Evolutionary conservation across 2,113 vertebrate genomes (phyloP), one percentile per base, ranked within the genome.

Genomic region (Prolemur simus): DNA sequence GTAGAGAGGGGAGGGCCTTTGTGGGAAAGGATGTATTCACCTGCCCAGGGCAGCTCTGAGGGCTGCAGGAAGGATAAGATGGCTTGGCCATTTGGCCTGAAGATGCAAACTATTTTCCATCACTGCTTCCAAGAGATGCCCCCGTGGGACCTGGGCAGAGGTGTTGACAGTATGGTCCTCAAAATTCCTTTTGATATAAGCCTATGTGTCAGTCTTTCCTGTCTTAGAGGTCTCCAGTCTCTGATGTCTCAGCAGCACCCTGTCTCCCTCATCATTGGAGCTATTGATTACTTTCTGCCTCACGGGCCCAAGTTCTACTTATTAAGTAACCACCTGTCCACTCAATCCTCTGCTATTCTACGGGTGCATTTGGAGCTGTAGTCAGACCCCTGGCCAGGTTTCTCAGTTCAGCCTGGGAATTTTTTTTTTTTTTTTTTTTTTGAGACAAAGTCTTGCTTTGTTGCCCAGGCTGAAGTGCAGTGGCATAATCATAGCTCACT

Each of bases 351-450:
- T 14, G 60, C 45, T 34, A 76, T 37, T 84, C 32, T 58, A 42
- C 63, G 52, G 42, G 8, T 89, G 25, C 42, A 39, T 74, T 47
- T 74, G 34, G 71, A 96, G 37, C 47, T 95, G 29, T 27, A 45
- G n/a, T 66, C 63, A 89, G 37, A 89, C 25, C 14, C 3, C 23
- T 83, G 54, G 56, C 42, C 29, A 58, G 17, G 37, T 58, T 45
- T 90, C 68, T 64, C 27, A 76, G 87, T 58, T 95, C 37, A 63
- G 49, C 45, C 94, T 94, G 54, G 32, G 63, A 91, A 96, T 71
- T 27, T 56, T 56, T 52, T 17, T 49, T 49, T 52, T 17, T 49
- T 49, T 18, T 54, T 54, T 56, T 56, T 58, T 58, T 58, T 63
- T 5, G 60, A 63, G 60, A 63, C 25, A 63, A 27, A 10, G 60